These are phyloP conservation scores for Saturnia japonica DNA, from an alignment of 2,888 invertebrate genomes.

Conservation along the genomic window DNA sequence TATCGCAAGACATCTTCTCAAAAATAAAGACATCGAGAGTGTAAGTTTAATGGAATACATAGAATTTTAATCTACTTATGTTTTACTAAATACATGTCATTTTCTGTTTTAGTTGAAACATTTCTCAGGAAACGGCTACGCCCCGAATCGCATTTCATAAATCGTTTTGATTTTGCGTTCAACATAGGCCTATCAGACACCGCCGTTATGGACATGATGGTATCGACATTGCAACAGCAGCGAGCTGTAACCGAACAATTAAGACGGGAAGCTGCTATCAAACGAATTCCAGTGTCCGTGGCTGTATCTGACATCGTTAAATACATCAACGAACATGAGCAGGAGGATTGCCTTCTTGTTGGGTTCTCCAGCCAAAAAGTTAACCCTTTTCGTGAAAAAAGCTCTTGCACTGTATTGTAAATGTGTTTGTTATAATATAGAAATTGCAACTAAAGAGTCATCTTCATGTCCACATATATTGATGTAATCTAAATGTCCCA, in stretches of 20 bases:
- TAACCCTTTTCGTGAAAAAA: constrained; percentile 97
- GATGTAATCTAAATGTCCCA: background rate
- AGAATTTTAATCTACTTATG: background rate
- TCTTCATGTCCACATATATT: background rate
- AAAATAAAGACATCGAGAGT: background rate
- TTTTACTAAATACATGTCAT: background rate
- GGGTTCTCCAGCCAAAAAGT: constrained; percentile 97
- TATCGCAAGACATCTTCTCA: background rate
- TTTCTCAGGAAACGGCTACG: constrained; percentile 59
- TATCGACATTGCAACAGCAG: constrained; percentile 96
- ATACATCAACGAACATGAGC: constrained; percentile 94
- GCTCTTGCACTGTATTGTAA: constrained; percentile 92
- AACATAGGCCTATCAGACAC: constrained; percentile 95
- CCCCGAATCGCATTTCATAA: constrained; percentile 63
- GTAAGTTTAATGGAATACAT: background rate
- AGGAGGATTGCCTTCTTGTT: constrained; percentile 95
- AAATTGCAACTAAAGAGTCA: constrained; percentile 31
- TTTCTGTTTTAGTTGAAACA: constrained; percentile 38
- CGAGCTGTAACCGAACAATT: constrained; percentile 96
- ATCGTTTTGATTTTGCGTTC: constrained; percentile 69
- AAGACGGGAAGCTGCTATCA: constrained; percentile 93
- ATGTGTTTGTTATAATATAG: constrained; percentile 27
- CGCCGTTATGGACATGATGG: constrained; percentile 96
- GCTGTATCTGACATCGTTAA: constrained; percentile 97
- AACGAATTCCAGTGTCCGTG: constrained; percentile 92